Percentiles rank a stretch among this genome's conserved stretches.
Evolutionary conservation across 2,797 vertebrate species (phyloP).

Genomic region (Channallabes apus): DNA sequence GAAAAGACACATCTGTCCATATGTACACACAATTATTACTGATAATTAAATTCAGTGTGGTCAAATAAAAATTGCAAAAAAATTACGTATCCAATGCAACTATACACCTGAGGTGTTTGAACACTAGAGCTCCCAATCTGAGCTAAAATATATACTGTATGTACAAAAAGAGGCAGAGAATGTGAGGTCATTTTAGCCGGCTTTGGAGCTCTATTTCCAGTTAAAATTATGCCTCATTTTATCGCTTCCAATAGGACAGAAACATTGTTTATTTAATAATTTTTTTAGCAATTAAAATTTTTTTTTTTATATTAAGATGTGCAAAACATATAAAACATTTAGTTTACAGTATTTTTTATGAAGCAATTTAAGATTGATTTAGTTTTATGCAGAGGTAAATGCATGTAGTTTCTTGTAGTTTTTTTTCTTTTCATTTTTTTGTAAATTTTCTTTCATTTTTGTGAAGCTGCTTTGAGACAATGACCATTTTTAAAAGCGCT

Average conservation of each 20-base stretch:
- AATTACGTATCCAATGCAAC: not conserved
- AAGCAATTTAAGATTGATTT: not conserved
- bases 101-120: not conserved
- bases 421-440: too few relatives aligned
- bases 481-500: too few relatives aligned
- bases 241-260: not conserved
- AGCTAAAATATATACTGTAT: not conserved
- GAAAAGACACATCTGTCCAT: too few relatives aligned
- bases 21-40: too few relatives aligned
- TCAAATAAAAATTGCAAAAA: not conserved
- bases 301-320: not conserved
- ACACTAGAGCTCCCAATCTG: not conserved
- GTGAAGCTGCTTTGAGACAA: too few relatives aligned
- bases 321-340: not conserved
- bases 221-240: not conserved
- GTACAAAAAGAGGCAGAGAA: too few relatives aligned
- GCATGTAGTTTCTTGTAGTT: not conserved
- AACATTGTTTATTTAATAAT: not conserved
- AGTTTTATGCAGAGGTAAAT: not conserved
- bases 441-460: too few relatives aligned
- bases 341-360: not conserved
- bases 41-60: too few relatives aligned
- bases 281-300: not conserved
- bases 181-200: not conserved
- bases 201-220: conserved; percentile 4